These are phyloP conservation scores for Cyphomyrus discorhynchus DNA, from an alignment of 2,113 vertebrate species.

Conservation along the genomic window DNA sequence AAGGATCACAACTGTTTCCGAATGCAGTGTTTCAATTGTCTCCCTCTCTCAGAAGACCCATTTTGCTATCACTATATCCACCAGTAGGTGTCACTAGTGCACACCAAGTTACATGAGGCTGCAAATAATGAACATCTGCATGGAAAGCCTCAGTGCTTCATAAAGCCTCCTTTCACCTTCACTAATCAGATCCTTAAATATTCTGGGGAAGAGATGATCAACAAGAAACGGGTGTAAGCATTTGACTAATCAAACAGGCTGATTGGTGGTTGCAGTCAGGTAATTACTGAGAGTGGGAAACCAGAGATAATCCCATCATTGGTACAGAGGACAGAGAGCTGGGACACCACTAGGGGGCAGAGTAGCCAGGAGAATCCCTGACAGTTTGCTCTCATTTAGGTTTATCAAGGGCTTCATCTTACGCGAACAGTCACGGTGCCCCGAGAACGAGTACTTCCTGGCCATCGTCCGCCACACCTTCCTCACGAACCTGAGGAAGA, in stretches of 20 bases:
- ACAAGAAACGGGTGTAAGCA: not conserved
- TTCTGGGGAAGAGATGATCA: not conserved
- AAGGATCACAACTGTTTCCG: not conserved
- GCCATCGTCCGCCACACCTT: conserved; percentile 86
- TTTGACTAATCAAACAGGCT: not conserved
- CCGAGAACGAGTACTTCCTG: conserved; percentile 86
- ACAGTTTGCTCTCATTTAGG: conserved; percentile 44
- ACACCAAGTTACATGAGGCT: not conserved
- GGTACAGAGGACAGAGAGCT: not conserved
- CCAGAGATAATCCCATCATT: not conserved
- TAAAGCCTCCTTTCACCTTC: not conserved
- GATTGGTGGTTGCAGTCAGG: not conserved
- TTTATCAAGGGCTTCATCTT: conserved; percentile 92
- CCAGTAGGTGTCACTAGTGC: not conserved
- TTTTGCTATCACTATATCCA: not conserved
- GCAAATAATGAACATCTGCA: not conserved
- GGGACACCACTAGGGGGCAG: not conserved
- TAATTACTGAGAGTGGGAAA: not conserved
- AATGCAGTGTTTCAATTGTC: not conserved
- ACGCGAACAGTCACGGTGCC: conserved; percentile 76
- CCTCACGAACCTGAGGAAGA: conserved; percentile 77
- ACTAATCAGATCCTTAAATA: not conserved
- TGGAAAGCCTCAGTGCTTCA: not conserved
- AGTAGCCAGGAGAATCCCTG: not conserved
- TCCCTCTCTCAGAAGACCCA: not conserved